A percentile compares a stretch with the other conserved stretches of the same genome.
These are phyloP conservation scores for Aspidoscelis tigris DNA, from an alignment of 2,113 vertebrate genomes.

Conservation along the genomic window DNA sequence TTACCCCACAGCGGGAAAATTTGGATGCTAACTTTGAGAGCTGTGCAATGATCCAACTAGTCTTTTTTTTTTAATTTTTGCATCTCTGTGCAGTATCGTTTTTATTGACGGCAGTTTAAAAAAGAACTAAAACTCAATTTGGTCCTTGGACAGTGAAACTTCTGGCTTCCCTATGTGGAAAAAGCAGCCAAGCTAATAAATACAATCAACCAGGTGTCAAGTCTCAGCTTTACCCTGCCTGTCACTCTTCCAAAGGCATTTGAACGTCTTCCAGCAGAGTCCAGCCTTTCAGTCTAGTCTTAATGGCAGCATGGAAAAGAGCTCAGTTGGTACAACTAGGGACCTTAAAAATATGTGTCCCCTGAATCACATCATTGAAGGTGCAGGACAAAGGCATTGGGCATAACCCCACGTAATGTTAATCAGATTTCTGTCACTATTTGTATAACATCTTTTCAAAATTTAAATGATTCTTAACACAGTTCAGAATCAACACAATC, in stretches of 20 bases:
- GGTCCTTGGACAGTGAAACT: conserved; percentile 1
- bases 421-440: not conserved
- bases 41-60: not conserved
- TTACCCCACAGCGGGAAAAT: conserved; percentile 3
- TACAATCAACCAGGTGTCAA: conserved; percentile 23
- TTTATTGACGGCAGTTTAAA: conserved; percentile 28
- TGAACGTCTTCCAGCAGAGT: conserved; percentile 3
- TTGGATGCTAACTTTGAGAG: conserved; percentile 37
- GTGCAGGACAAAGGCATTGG: not conserved
- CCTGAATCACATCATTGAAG: not conserved
- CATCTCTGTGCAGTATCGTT: conserved; percentile 17
- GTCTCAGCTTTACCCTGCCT: not conserved
- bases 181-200: conserved; percentile 35
- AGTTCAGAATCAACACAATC: not conserved
- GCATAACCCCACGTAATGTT: not conserved
- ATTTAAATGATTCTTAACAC: not conserved
- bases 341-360: not conserved
- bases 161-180: conserved; percentile 21
- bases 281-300: not conserved
- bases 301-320: not conserved
- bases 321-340: not conserved
- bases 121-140: conserved; percentile 7
- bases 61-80: conserved; percentile 4
- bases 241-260: not conserved
- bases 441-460: no score